Conservation (phyloP, 2,797 vertebrate genomes). For the Manis javanica region DNA sequence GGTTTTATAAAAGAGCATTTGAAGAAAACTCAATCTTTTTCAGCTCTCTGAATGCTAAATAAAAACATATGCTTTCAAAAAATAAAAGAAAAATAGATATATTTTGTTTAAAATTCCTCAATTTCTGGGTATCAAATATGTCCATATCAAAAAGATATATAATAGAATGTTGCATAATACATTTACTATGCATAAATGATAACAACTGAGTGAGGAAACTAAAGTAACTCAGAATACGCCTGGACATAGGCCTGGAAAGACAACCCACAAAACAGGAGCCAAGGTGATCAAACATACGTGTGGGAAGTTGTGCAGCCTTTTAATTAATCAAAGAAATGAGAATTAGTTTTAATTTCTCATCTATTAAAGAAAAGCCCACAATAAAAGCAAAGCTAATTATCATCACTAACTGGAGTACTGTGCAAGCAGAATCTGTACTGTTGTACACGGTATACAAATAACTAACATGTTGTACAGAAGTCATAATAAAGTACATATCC, state of each 20-base stretch:
- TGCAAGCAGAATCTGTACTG: neutral
- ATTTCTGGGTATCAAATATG: neutral
- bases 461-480: neutral
- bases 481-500: neutral
- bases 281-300: neutral
- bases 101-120: neutral
- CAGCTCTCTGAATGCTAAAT: neutral
- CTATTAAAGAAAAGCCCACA: neutral
- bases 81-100: neutral
- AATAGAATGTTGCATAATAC: neutral
- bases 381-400: conserved; percentile 2
- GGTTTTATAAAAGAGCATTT: neutral
- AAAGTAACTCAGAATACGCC: neutral
- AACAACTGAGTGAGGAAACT: neutral
- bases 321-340: conserved; percentile 28
- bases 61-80: neutral
- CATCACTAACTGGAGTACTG: neutral
- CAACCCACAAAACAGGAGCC: neutral
- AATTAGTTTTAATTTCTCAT: neutral
- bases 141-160: neutral
- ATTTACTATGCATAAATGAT: neutral
- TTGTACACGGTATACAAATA: neutral
- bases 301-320: neutral
- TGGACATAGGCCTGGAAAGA: neutral
- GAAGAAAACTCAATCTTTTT: neutral